These are phyloP conservation scores for Prionailurus viverrinus DNA, from an alignment of 2,113 vertebrate species.

Conservation along the genomic window DNA sequence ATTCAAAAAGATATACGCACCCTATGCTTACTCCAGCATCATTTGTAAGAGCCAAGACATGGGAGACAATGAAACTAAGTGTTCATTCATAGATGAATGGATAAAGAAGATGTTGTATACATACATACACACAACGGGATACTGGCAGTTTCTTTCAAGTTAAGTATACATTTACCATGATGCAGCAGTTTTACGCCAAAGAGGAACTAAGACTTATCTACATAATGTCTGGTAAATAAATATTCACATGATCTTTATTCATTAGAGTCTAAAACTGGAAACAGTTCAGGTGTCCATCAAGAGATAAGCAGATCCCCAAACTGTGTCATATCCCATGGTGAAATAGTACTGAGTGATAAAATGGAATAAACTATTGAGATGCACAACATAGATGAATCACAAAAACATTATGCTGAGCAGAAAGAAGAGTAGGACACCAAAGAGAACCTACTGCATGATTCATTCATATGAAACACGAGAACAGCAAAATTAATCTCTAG, in stretches of 20 bases:
- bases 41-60: neutral
- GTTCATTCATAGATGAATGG: neutral
- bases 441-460: neutral
- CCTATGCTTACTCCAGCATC: neutral
- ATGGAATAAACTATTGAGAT: neutral
- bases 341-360: neutral
- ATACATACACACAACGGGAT: neutral
- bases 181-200: neutral
- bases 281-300: conserved; percentile 22
- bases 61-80: neutral
- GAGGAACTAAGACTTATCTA: conserved; percentile 44
- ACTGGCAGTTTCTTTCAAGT: neutral
- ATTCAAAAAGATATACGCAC: neutral
- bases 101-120: neutral
- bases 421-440: neutral
- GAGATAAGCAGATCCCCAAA: neutral
- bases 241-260: conserved; percentile 4
- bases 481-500: neutral
- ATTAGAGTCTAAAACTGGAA: conserved; percentile 24
- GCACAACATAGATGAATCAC: neutral
- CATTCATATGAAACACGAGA: neutral
- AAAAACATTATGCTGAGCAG: neutral
- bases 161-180: neutral
- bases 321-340: neutral
- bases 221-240: conserved; percentile 30